phyloP scores from a whole-genome alignment of 2,888 invertebrate genomes.

The Adineta ricciae region DNA sequence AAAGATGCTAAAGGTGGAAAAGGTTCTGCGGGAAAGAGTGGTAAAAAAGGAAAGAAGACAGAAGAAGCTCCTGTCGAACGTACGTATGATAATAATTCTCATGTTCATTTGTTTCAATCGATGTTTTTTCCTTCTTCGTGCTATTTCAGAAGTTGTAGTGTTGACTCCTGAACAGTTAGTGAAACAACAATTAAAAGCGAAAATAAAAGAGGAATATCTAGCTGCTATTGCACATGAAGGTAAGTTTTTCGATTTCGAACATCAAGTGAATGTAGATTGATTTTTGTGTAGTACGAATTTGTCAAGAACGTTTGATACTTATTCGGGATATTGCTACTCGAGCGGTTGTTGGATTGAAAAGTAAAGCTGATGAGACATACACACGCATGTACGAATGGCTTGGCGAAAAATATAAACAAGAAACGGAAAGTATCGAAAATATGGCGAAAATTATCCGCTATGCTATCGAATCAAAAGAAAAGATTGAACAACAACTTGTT shows the following conservation, averaged over 20 bases:
- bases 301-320: constrained; percentile 40
- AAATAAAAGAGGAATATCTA: constrained; percentile 45
- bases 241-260: constrained; percentile 32
- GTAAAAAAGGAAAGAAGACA: constrained; percentile 38
- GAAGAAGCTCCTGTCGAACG: constrained; percentile 37
- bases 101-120: not conserved
- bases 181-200: constrained; percentile 41
- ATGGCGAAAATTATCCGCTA: constrained; percentile 44
- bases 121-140: not conserved
- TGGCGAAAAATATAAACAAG: constrained; percentile 47
- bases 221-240: constrained; percentile 47
- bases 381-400: constrained; percentile 49
- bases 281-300: not conserved
- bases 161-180: constrained; percentile 45
- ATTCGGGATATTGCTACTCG: constrained; percentile 40
- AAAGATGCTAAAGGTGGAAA: constrained; percentile 23
- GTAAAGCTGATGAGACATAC: constrained; percentile 43
- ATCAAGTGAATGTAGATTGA: no score
- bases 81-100: not conserved
- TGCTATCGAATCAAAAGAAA: constrained; percentile 43
- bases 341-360: constrained; percentile 43
- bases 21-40: constrained; percentile 44
- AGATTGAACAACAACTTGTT: constrained; percentile 43
- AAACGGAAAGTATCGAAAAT: constrained; percentile 49
- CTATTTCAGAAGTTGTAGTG: constrained; percentile 36